Evolutionary conservation across 2,888 invertebrate species (phyloP).

Genomic region (Smittia aterrima): DNA sequence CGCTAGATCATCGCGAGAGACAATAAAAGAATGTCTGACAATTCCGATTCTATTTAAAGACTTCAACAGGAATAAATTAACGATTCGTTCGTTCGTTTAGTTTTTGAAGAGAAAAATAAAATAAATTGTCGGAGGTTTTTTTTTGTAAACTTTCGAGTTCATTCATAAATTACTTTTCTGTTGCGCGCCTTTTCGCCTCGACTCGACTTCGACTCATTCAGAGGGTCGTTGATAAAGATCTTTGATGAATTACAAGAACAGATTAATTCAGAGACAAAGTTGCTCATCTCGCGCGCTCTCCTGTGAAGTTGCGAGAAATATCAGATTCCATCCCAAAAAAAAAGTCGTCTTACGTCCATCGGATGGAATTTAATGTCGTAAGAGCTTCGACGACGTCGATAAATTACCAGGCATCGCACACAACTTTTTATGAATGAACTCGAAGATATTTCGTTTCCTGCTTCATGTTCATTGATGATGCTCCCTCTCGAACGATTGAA

Average conservation of each 20-base stretch:
- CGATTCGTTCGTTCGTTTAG: too few species aligned
- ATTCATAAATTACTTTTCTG: slow-evolving; percentile 27
- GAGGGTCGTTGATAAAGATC: slow-evolving; percentile 34
- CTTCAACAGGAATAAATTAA: slow-evolving; percentile 19
- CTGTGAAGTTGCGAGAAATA: background rate
- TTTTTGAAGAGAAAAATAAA: slow-evolving; percentile 34
- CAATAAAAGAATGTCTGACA: slow-evolving; percentile 1
- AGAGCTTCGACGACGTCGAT: slow-evolving; percentile 1
- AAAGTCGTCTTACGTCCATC: background rate
- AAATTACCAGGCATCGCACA: slow-evolving; percentile 30
- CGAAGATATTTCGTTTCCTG: slow-evolving; percentile 37
- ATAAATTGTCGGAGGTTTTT: slow-evolving; percentile 30
- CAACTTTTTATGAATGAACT: slow-evolving; percentile 35
- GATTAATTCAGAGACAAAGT: slow-evolving; percentile 24
- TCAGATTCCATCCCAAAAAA: background rate
- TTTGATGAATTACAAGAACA: slow-evolving; percentile 39
- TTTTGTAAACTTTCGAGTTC: background rate
- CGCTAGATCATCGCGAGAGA: background rate
- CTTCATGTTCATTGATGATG: background rate
- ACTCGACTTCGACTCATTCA: background rate
- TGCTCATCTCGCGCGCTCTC: background rate
- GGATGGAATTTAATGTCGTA: background rate
- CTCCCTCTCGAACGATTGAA: background rate
- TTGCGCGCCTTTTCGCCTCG: background rate
- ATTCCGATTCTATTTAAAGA: background rate